phyloP scores from a whole-genome alignment of 2,888 invertebrate genomes.

The Drosophila cracens region DNA sequence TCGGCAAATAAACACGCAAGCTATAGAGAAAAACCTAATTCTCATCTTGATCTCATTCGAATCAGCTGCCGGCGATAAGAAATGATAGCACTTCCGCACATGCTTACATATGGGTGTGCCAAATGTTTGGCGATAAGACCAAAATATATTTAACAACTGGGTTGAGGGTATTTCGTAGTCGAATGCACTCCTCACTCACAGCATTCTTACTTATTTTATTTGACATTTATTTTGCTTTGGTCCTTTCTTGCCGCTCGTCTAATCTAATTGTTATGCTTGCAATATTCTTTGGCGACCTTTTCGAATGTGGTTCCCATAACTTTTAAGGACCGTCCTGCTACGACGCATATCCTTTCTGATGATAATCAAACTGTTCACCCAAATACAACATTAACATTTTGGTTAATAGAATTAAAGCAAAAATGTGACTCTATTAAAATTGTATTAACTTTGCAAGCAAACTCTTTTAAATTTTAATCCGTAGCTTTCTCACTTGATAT shows the following conservation, averaged over 20 bases:
- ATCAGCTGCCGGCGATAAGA: not conserved
- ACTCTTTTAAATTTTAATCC: not conserved
- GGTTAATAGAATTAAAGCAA: not conserved
- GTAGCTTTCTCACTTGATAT: not conserved
- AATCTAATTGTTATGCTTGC: conserved; percentile 54
- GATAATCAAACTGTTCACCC: conserved; percentile 19
- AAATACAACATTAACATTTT: not conserved
- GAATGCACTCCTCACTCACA: conserved; percentile 13
- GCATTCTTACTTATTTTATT: conserved; percentile 12
- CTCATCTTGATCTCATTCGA: not conserved
- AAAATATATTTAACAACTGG: not conserved
- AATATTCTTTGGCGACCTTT: conserved; percentile 44
- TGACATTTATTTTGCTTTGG: conserved; percentile 7
- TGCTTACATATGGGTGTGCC: not conserved
- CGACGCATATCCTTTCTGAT: conserved; percentile 5
- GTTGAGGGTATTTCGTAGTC: not conserved
- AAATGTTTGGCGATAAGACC: not conserved
- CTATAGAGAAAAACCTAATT: not conserved
- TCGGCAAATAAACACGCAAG: not conserved
- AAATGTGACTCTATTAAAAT: not conserved
- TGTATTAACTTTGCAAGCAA: not conserved
- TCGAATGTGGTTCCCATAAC: conserved; percentile 33
- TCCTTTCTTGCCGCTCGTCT: conserved; percentile 15
- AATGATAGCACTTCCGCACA: not conserved
- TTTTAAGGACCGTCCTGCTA: conserved; percentile 29